Evolutionary conservation across 2,888 invertebrate species (phyloP).

Genomic region (Ectemnius cavifrons): DNA sequence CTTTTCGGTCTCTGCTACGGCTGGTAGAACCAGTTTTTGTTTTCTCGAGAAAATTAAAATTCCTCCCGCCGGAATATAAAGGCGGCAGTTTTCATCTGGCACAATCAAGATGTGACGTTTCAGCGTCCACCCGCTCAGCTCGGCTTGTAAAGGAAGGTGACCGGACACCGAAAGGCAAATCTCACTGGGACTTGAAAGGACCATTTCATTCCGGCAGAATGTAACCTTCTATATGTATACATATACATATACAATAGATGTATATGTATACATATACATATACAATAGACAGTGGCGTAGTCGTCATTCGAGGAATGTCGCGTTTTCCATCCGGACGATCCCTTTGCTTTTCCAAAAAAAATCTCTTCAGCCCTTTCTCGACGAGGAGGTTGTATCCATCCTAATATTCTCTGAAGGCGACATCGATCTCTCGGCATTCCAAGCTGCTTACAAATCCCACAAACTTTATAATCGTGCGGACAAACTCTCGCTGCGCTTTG

Average conservation of each 20-base stretch:
- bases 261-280: neutral
- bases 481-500: neutral
- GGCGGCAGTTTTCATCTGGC: slow-evolving; percentile 56
- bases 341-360: neutral
- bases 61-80: slow-evolving; percentile 53
- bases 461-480: neutral
- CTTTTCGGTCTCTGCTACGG: slow-evolving; percentile 41
- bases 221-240: neutral
- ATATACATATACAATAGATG: slow-evolving; percentile 9
- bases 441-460: neutral
- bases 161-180: slow-evolving; percentile 38
- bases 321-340: neutral
- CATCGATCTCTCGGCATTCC: slow-evolving; percentile 5
- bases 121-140: slow-evolving; percentile 41
- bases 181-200: slow-evolving; percentile 16
- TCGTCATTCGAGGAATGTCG: neutral
- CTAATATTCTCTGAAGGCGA: neutral
- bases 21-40: slow-evolving; percentile 63
- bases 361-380: neutral
- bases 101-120: slow-evolving; percentile 66
- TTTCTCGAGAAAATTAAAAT: slow-evolving; percentile 66
- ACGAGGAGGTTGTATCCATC: neutral
- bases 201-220: slow-evolving; percentile 17
- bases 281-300: slow-evolving; percentile 39
- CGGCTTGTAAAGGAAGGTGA: slow-evolving; percentile 21